Conservation (phyloP, 2,113 vertebrate genomes). For the Vombatus ursinus region DNA sequence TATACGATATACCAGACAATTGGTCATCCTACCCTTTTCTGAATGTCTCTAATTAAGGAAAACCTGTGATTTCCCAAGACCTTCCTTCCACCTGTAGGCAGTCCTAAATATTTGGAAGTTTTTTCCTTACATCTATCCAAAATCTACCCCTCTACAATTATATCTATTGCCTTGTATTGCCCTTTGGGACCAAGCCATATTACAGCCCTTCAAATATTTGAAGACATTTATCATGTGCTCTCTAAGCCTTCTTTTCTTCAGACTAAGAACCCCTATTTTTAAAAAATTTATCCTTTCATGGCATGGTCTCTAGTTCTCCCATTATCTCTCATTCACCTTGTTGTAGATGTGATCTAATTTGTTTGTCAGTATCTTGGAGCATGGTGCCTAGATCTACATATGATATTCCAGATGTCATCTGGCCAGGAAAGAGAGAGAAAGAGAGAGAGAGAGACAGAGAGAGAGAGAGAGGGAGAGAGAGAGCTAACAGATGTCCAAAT, state of each 20-base stretch:
- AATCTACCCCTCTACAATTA: neutral
- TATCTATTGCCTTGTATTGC: neutral
- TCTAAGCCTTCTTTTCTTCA: neutral
- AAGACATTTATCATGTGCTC: neutral
- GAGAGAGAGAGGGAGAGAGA: too few relatives aligned
- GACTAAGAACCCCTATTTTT: neutral
- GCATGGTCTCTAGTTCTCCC: neutral
- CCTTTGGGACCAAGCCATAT: neutral
- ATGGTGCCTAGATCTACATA: neutral
- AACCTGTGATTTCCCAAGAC: neutral
- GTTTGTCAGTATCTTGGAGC: neutral
- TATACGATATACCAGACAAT: neutral
- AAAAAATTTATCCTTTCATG: neutral
- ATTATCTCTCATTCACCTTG: neutral
- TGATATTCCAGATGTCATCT: neutral
- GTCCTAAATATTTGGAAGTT: neutral
- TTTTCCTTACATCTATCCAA: neutral
- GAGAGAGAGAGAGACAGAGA: too few relatives aligned
- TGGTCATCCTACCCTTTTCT: neutral
- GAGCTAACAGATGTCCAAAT: neutral
- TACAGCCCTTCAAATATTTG: neutral
- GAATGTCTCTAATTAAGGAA: neutral
- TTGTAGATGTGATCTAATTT: neutral
- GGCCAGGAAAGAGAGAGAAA: too few relatives aligned
- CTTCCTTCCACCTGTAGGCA: neutral